Base-by-base conservation (phyloP, 2,797 vertebrate genomes). In the Lateolabrax maculatus region DNA sequence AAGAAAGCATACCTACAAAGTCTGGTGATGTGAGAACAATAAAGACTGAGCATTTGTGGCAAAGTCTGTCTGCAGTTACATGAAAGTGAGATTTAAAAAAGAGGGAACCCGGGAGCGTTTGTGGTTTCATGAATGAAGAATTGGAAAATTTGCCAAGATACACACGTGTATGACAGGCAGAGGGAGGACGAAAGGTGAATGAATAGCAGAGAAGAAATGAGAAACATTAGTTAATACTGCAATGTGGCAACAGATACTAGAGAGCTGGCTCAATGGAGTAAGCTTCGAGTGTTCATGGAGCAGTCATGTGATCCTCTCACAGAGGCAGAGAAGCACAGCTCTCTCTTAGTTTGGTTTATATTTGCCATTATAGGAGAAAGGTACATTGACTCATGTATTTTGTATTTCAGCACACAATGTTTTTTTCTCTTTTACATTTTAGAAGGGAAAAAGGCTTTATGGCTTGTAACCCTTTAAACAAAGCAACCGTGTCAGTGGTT, bases 251-350 rank as follows among this genome's bases (percentile, higher is more conserved):
- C 80, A 79, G 62, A 78, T 56, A 69, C 58, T 43, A 0, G 10
- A 80, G 52, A 72, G 65, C 36, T 21, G 62, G 19, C 27, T 49
- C 37, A 18, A 9, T 67, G 5, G 36, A 21, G 27, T 19, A 1
- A 58, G 64, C 53, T 21, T 34, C 36, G 56, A 62, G 78, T 43
- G 62, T 52, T 44, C 3, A 0, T 7, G n/a, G n/a, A 72, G 39
- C 13, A n/a, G 77, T 71, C 78, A 82, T 57, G 74, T 73, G 81
- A 84, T 71, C 62, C 53, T 74, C 81, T 75, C 16, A n/a, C 4
- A 15, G 57, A 46, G 23, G 72, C 80, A 76, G 41, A 43, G 62
- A 41, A 39, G 48, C 68, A 13, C 39, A 46, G 36, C 79, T 46
- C 49, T 66, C 44, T 41, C 53, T 10, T 61, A 51, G 10, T 19